Evolutionary conservation across 1,140 invertebrate genomes (phyloP).

Genomic region (Polypedilum pembai): DNA sequence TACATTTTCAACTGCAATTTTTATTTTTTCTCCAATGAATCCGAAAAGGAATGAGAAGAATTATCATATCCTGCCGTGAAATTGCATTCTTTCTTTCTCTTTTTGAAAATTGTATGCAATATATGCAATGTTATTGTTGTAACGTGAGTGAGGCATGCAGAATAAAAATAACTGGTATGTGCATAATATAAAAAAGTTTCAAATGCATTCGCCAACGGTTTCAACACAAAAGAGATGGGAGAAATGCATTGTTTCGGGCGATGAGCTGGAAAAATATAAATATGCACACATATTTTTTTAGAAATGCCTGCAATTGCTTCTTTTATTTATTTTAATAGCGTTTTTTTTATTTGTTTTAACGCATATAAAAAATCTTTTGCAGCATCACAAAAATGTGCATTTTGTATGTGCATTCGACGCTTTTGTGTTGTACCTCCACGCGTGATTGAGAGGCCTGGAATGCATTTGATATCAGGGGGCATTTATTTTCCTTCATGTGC

Average conservation of each 20-base stretch:
- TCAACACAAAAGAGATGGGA: neutral
- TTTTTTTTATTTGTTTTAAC: constrained; percentile 27
- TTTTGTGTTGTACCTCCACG: constrained; percentile 20
- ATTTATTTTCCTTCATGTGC: neutral
- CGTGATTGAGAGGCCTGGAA: constrained; percentile 23
- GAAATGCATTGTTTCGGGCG: neutral
- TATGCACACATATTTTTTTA: constrained; percentile 21
- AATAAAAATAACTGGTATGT: neutral
- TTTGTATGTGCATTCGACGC: constrained; percentile 14
- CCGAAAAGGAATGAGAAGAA: neutral
- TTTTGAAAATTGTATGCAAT: neutral
- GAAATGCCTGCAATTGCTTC: constrained; percentile 21
- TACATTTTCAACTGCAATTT: neutral
- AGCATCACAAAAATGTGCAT: neutral
- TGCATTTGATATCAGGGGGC: constrained; percentile 23
- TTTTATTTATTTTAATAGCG: constrained; percentile 28
- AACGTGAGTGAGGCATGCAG: neutral
- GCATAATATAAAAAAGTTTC: neutral
- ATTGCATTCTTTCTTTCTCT: constrained; percentile 1
- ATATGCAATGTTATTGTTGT: constrained; percentile 10
- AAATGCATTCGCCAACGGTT: neutral
- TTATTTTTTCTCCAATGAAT: neutral
- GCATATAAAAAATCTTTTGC: neutral
- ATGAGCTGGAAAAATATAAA: constrained; percentile 18
- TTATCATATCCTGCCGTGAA: constrained; percentile 16